Percentiles rank a stretch among this genome's conserved stretches.
phyloP scores from a whole-genome alignment of 2,888 invertebrate genomes.

The Protodeltote pygarga region DNA sequence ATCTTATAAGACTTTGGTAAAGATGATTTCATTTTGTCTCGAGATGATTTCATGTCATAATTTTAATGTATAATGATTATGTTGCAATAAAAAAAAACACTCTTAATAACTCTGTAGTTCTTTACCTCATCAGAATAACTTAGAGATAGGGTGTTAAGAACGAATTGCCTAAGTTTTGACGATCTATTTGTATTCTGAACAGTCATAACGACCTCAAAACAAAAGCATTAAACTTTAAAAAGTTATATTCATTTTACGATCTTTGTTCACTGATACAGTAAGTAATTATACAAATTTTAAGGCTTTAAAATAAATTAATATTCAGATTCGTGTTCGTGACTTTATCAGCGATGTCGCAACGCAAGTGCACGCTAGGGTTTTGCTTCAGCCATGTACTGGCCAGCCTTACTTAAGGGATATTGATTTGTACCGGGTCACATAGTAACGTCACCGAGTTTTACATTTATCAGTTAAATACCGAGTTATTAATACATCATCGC shows the following conservation, averaged over 20 bases:
- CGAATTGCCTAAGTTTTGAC: too few species aligned
- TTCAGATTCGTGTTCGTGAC: constrained; percentile 41
- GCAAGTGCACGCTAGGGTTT: constrained; percentile 38
- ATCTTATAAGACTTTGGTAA: constrained; percentile 8
- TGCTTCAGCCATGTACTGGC: constrained; percentile 33
- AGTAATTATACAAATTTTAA: constrained; percentile 21
- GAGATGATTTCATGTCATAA: constrained; percentile 10
- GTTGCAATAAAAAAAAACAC: neutral
- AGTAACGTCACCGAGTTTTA: constrained; percentile 43
- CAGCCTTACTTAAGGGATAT: constrained; percentile 47
- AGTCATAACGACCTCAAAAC: too few species aligned
- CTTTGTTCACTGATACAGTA: constrained; percentile 7
- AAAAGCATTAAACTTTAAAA: too few species aligned
- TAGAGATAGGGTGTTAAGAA: too few species aligned
- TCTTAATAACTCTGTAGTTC: too few species aligned
- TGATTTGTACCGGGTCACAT: constrained; percentile 45
- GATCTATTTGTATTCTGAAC: too few species aligned
- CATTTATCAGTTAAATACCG: constrained; percentile 9
- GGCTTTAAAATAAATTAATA: constrained; percentile 21
- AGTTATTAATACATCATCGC: constrained; percentile 6
- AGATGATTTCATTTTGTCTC: constrained; percentile 27
- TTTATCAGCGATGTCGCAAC: constrained; percentile 35
- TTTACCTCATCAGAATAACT: too few species aligned
- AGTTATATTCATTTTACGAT: constrained; percentile 1
- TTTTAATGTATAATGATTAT: neutral